A percentile compares a stretch with the other conserved stretches of the same genome.
Evolutionary conservation across 1,140 invertebrate genomes (phyloP).

Genomic region (Bombus consobrinus): DNA sequence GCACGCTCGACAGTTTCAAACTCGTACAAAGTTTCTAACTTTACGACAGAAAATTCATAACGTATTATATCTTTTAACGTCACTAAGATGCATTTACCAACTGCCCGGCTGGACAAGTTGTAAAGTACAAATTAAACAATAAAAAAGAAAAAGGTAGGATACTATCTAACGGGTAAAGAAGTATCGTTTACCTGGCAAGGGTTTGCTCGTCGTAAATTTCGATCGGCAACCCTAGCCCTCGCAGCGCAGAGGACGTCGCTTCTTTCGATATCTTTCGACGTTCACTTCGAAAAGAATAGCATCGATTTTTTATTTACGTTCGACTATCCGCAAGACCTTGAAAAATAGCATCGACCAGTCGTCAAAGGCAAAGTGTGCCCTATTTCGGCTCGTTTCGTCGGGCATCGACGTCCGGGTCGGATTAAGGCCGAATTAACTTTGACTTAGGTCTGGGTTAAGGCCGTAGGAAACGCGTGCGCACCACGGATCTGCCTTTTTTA

Average conservation of each 20-base stretch:
- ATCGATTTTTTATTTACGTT: not conserved
- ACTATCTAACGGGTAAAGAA: not conserved
- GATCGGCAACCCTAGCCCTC: too few species aligned
- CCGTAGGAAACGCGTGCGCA: constrained; percentile 24
- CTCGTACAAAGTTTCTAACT: not conserved
- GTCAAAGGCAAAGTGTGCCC: too few species aligned
- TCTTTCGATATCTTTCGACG: not conserved
- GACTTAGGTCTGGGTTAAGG: constrained; percentile 51
- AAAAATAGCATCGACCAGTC: too few species aligned
- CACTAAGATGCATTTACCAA: accelerated
- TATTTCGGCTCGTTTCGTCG: not conserved
- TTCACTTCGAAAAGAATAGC: not conserved
- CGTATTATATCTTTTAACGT: not conserved
- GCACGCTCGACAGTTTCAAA: not conserved
- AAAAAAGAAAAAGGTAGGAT: too few species aligned
- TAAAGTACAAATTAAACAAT: too few species aligned
- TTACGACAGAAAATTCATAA: not conserved
- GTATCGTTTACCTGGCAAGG: not conserved
- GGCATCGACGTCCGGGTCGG: constrained; percentile 17
- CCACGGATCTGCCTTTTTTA: not conserved
- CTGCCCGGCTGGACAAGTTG: too few species aligned
- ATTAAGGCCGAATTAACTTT: constrained; percentile 47
- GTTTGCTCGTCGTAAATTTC: constrained; percentile 15
- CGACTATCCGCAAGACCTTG: too few species aligned
- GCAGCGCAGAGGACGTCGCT: not conserved